phyloP scores from a whole-genome alignment of 2,113 vertebrate genomes.

The Peromyscus californicus region DNA sequence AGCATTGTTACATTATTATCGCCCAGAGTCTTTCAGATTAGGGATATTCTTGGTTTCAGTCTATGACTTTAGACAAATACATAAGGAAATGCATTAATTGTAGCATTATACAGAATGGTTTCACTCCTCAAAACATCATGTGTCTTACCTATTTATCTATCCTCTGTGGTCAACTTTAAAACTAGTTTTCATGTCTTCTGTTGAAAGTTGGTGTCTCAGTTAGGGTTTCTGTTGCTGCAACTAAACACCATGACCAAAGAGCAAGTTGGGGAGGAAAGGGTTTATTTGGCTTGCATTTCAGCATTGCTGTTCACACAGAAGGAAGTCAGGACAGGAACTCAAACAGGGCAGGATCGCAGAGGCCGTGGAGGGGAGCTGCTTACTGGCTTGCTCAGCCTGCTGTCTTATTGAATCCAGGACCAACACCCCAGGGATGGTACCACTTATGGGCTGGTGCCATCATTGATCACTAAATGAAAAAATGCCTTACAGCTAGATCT shows the following conservation, averaged over 20 bases:
- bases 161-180: background rate
- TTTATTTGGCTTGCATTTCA: background rate
- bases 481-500: background rate
- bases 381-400: background rate
- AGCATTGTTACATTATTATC: rapidly evolving
- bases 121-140: background rate
- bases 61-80: background rate
- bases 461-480: background rate
- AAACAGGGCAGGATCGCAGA: background rate
- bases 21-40: background rate
- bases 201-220: background rate
- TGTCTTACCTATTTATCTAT: background rate
- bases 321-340: background rate
- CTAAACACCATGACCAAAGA: background rate
- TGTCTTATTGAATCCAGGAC: background rate
- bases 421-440: background rate
- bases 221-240: background rate
- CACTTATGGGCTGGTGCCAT: background rate
- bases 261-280: background rate
- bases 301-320: background rate
- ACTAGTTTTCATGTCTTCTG: background rate
- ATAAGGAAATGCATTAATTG: background rate
- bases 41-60: background rate
- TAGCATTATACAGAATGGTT: background rate
- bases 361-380: background rate